Percentiles rank a stretch among this genome's conserved stretches.
phyloP scores from a whole-genome alignment of 2,888 invertebrate genomes.

The Micropterix aruncella region DNA sequence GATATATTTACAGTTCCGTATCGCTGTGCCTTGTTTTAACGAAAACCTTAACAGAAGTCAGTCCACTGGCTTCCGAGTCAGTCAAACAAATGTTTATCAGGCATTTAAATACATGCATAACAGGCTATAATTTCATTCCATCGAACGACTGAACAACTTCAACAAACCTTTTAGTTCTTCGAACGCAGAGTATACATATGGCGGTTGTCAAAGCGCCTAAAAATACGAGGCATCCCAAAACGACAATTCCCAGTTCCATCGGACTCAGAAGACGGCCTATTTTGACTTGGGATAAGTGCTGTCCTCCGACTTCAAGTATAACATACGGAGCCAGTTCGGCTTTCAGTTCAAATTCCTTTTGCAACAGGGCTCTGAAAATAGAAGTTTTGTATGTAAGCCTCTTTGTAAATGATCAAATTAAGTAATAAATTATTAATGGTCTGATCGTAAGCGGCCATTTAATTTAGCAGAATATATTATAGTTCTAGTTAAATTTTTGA shows the following conservation, averaged over 20 bases:
- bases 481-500: too few relatives aligned
- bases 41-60: too few relatives aligned
- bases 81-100: too few relatives aligned
- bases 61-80: too few relatives aligned
- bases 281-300: slow-evolving; percentile 25
- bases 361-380: slow-evolving; percentile 42
- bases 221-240: slow-evolving; percentile 68
- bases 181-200: slow-evolving; percentile 60
- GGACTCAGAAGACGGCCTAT: slow-evolving; percentile 39
- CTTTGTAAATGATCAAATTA: too few relatives aligned
- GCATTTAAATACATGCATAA: too few relatives aligned
- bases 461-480: too few relatives aligned
- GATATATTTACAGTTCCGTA: neutral
- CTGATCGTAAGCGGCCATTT: too few relatives aligned
- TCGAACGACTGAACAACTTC: neutral
- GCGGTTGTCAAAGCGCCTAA: slow-evolving; percentile 69
- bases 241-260: slow-evolving; percentile 67
- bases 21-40: neutral
- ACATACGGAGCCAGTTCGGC: slow-evolving; percentile 50
- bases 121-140: neutral
- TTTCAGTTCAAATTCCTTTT: slow-evolving; percentile 44
- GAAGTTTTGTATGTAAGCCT: too few relatives aligned
- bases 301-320: slow-evolving; percentile 49
- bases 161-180: slow-evolving; percentile 42
- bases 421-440: too few relatives aligned